phyloP scores from a whole-genome alignment of 2,797 vertebrate genomes.

The Pseudotriccus pelzelni region DNA sequence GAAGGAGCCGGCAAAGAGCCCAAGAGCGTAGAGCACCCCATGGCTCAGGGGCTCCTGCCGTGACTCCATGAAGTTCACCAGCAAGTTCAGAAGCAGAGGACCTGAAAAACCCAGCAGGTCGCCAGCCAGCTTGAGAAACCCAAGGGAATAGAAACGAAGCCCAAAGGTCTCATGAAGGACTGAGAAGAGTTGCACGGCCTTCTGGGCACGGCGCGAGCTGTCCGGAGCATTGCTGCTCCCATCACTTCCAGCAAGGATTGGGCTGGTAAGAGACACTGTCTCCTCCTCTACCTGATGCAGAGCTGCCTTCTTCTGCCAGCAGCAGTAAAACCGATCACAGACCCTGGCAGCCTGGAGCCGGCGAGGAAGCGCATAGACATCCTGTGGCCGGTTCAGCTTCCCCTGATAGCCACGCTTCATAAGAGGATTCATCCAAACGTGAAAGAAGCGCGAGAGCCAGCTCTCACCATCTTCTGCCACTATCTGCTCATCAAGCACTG shows the following conservation, averaged over 20 bases:
- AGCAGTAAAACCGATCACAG: conserved; percentile 76
- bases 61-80: conserved; percentile 91
- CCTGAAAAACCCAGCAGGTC: conserved; percentile 84
- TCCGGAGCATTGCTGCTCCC: not conserved
- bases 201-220: not conserved
- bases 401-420: conserved; percentile 81
- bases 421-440: conserved; percentile 90
- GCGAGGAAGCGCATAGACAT: conserved; percentile 84
- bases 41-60: conserved; percentile 79
- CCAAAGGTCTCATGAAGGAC: conserved; percentile 87
- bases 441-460: conserved; percentile 89
- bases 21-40: conserved; percentile 83
- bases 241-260: not conserved
- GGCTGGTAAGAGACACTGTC: conserved; percentile 15
- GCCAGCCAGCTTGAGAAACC: conserved; percentile 82
- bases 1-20: conserved; percentile 85
- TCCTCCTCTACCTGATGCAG: not conserved
- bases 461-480: conserved; percentile 89
- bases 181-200: conserved; percentile 71
- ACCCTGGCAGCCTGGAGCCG: conserved; percentile 80
- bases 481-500: conserved; percentile 58
- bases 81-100: conserved; percentile 87
- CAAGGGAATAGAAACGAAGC: conserved; percentile 82
- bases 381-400: conserved; percentile 78
- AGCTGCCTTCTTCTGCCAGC: conserved; percentile 78